phyloP scores from a whole-genome alignment of 2,113 vertebrate species.

The Noctilio leporinus region DNA sequence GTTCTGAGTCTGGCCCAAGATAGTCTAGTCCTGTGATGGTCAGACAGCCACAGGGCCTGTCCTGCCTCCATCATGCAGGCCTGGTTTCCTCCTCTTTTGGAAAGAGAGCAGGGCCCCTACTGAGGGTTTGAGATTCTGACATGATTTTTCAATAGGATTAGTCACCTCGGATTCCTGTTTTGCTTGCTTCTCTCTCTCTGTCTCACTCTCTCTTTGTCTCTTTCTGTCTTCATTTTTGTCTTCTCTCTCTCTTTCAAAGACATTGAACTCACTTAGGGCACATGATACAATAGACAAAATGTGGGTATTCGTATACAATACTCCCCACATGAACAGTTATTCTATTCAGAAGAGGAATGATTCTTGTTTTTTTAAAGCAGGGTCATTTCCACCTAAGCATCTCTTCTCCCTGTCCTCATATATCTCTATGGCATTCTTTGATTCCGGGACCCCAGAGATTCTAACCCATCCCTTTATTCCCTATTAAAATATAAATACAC shows the following conservation, averaged over 20 bases:
- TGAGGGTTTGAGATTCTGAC: background rate
- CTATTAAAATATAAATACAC: background rate
- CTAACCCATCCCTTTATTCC: background rate
- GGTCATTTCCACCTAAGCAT: background rate
- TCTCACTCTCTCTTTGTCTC: background rate
- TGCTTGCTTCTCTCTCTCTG: background rate
- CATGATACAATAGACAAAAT: background rate
- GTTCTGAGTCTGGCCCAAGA: background rate
- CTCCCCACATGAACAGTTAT: background rate
- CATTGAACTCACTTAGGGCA: background rate
- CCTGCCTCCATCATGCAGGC: background rate
- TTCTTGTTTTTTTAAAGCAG: background rate
- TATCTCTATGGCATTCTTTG: background rate
- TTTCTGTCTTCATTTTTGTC: background rate
- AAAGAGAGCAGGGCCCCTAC: background rate
- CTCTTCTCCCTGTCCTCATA: background rate
- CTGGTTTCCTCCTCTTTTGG: background rate
- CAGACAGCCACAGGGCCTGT: background rate
- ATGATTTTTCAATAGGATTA: background rate
- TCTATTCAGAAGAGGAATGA: background rate
- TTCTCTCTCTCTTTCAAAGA: background rate
- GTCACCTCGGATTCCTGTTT: background rate
- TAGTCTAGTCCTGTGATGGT: background rate
- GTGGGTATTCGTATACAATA: background rate
- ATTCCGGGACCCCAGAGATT: background rate